These are phyloP conservation scores for Stegastes partitus DNA, from an alignment of 2,113 vertebrate genomes.

Conservation along the genomic window DNA sequence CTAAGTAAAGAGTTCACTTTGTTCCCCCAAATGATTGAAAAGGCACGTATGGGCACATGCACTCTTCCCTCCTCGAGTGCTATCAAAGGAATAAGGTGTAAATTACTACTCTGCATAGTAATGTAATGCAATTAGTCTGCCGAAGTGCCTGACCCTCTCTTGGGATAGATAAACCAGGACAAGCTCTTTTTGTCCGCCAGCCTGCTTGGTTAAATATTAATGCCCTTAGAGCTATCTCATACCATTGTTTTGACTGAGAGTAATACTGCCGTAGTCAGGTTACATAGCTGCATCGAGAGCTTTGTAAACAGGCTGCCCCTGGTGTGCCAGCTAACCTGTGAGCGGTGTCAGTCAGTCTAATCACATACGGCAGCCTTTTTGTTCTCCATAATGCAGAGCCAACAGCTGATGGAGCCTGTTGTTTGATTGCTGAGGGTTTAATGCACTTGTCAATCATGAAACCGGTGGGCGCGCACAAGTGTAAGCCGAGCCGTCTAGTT, in stretches of 20 bases:
- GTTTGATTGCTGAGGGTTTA: constrained; percentile 68
- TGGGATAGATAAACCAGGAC: constrained; percentile 60
- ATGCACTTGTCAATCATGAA: constrained; percentile 68
- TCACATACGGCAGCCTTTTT: constrained; percentile 61
- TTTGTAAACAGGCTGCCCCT: constrained; percentile 64
- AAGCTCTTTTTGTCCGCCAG: constrained; percentile 44
- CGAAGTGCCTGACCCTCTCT: constrained; percentile 28
- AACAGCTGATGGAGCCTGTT: constrained; percentile 55
- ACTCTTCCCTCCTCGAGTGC: constrained; percentile 5
- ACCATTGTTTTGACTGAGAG: constrained; percentile 61
- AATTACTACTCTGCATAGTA: constrained; percentile 57
- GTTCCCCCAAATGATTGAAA: neutral
- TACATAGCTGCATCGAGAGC: constrained; percentile 34
- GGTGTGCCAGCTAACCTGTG: constrained; percentile 57
- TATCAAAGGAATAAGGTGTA: constrained; percentile 55
- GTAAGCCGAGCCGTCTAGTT: constrained; percentile 23
- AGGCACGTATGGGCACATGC: constrained; percentile 23
- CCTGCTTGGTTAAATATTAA: constrained; percentile 70
- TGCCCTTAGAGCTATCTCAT: constrained; percentile 44
- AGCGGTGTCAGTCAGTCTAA: constrained; percentile 62
- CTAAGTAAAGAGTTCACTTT: constrained; percentile 1
- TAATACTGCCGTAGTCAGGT: constrained; percentile 46
- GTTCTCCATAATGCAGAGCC: constrained; percentile 43
- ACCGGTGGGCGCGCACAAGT: constrained; percentile 19
- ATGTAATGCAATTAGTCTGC: constrained; percentile 65